Evolutionary conservation across 2,888 invertebrate species (phyloP).

Genomic region (Ommatoiulus sabulosus): DNA sequence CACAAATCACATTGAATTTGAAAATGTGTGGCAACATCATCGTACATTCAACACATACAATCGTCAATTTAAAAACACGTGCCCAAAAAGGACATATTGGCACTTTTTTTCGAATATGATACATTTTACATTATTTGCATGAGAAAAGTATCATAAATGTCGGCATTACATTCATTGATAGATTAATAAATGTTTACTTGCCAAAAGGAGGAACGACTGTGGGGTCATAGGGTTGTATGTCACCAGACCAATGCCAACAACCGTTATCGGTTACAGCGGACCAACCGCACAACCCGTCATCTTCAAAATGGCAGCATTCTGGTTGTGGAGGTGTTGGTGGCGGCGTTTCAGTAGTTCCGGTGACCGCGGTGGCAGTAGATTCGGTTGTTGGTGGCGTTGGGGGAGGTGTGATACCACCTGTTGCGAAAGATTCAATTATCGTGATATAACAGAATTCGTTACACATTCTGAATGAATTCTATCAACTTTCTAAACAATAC

Average conservation of each 20-base stretch:
- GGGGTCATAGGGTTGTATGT: neutral
- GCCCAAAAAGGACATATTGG: no score
- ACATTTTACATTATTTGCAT: no score
- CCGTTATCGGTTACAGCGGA: neutral
- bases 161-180: neutral
- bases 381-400: neutral
- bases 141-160: neutral
- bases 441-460: no score
- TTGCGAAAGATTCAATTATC: neutral
- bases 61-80: no score
- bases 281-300: neutral
- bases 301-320: neutral
- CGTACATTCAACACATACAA: no score
- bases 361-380: no score
- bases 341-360: neutral
- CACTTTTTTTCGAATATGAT: no score
- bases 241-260: conserved; percentile 26
- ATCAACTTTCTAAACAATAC: no score
- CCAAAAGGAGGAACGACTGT: neutral
- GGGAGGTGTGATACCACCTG: neutral
- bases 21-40: no score
- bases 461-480: no score
- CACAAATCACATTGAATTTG: no score
- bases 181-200: neutral
- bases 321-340: neutral